Evolutionary conservation across 2,113 vertebrate species (phyloP), one percentile per base, ranked within the genome.

Genomic region (Montifringilla adamsi): DNA sequence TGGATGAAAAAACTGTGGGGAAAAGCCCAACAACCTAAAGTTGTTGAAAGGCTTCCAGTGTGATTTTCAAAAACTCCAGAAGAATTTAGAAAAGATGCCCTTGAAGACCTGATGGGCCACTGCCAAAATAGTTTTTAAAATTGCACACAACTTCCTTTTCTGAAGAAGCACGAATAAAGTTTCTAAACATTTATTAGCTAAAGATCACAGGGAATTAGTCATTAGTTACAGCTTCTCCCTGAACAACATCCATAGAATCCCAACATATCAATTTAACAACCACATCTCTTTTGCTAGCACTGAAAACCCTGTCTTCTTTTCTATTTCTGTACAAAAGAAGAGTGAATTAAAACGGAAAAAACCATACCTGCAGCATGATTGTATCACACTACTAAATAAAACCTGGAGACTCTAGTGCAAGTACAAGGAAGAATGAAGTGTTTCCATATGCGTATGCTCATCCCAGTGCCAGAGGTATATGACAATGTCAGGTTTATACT

Each of bases 201-300:
- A 96, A 97, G 84, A 98, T 97, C 49, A 98, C 93, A 83, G 98
- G 82, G 63, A 98, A 97, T 59, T 97, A 97, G 60, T 97, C 93
- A 35, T 95, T 92, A 62, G 93, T 97, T 90, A 97, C 96, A 67
- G 97, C 97, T 88, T 98, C 96, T 64, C 95, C 96, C 76, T 96
- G 96, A 88, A 97, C 84, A 41, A 93, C 43, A 1, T 87, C 95
- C 33, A 94, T 92, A 19, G 66, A 81, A n/a, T 95, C 95, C 91
- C 90, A 95, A 58, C 85, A 35, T 49, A 91, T 58, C 67, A 97
- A 67, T 50, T 96, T 94, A 55, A 84, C 95, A 52, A 94, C 39
- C 31, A 97, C 74, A 41, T 78, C 35, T n/a, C 96, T 96, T 59
- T 81, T 87, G 84, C 82, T 95, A 90, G 96, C 95, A 83, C 91